These are phyloP conservation scores for Polyodon spathula DNA, from an alignment of 2,113 vertebrate species.

Conservation along the genomic window DNA sequence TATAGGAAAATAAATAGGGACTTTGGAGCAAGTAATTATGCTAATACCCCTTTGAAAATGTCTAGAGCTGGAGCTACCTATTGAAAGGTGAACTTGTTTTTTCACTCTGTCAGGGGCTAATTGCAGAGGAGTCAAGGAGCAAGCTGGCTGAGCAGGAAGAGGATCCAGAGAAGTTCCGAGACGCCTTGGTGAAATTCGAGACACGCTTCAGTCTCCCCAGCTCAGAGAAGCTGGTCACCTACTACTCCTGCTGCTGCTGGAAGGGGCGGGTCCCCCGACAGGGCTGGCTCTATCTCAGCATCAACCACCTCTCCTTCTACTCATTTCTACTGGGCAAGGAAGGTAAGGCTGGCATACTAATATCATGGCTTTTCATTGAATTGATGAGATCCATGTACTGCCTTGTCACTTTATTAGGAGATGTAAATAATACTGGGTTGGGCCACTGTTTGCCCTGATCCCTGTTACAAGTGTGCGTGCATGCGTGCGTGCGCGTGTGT, in stretches of 20 bases:
- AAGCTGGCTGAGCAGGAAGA: constrained; percentile 80
- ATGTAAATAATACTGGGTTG: too few relatives aligned
- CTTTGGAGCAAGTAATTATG: too few relatives aligned
- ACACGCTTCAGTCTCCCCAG: constrained; percentile 80
- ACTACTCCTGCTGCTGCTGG: constrained; percentile 94
- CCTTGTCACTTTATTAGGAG: too few relatives aligned
- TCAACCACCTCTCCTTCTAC: constrained; percentile 94
- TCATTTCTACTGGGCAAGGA: constrained; percentile 95
- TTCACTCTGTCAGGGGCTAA: constrained; percentile 66
- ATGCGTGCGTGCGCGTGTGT: too few relatives aligned
- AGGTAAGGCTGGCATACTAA: too few relatives aligned
- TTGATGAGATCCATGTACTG: too few relatives aligned
- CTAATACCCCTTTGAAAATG: too few relatives aligned
- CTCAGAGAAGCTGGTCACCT: constrained; percentile 84
- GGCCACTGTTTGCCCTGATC: too few relatives aligned
- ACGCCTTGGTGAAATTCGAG: constrained; percentile 79
- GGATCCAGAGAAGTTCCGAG: constrained; percentile 82
- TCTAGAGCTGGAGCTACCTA: too few relatives aligned
- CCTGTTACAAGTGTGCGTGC: too few relatives aligned
- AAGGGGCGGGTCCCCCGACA: constrained; percentile 92
- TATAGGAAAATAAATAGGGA: too few relatives aligned
- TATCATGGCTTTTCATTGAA: too few relatives aligned
- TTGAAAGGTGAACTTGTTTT: background rate
- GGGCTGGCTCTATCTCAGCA: constrained; percentile 92
- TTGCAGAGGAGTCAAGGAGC: constrained; percentile 81